phyloP scores from a whole-genome alignment of 2,888 invertebrate genomes.

The Creontiades dilutus region DNA sequence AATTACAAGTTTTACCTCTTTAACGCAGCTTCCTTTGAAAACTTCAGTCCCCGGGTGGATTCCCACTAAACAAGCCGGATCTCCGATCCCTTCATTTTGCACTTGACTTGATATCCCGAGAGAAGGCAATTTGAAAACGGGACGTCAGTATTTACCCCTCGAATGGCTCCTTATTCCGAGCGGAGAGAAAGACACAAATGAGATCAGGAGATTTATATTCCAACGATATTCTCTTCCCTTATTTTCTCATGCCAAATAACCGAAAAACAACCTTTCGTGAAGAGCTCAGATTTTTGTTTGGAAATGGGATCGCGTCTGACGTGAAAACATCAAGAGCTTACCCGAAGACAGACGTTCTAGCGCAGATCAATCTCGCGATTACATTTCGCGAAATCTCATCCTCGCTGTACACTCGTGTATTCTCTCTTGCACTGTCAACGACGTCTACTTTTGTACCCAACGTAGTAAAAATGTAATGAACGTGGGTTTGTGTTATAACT shows the following conservation, averaged over 20 bases:
- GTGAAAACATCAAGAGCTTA: not conserved
- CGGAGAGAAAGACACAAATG: conserved; percentile 14
- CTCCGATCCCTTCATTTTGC: not conserved
- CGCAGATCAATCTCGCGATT: too few species aligned
- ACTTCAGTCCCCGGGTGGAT: not conserved
- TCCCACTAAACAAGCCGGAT: not conserved
- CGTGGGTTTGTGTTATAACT: too few species aligned
- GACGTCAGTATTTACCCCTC: conserved; percentile 25
- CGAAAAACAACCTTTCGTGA: conserved; percentile 9
- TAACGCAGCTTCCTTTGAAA: not conserved
- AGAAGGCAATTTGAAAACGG: conserved; percentile 9
- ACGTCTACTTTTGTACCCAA: too few species aligned
- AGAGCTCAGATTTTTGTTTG: not conserved
- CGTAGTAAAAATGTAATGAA: too few species aligned
- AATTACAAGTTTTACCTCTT: too few species aligned
- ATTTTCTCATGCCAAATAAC: conserved; percentile 7
- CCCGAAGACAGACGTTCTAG: not conserved
- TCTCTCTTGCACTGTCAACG: too few species aligned
- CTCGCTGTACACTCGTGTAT: too few species aligned
- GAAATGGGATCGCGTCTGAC: not conserved
- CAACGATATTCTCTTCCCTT: not conserved
- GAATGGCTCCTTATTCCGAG: not conserved
- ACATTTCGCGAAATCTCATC: too few species aligned
- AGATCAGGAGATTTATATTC: conserved; percentile 35
- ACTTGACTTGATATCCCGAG: not conserved